A percentile compares a stretch with the other conserved stretches of the same genome.
Conservation (phyloP, 2,888 invertebrate genomes). For the Parasteatoda lunata region DNA sequence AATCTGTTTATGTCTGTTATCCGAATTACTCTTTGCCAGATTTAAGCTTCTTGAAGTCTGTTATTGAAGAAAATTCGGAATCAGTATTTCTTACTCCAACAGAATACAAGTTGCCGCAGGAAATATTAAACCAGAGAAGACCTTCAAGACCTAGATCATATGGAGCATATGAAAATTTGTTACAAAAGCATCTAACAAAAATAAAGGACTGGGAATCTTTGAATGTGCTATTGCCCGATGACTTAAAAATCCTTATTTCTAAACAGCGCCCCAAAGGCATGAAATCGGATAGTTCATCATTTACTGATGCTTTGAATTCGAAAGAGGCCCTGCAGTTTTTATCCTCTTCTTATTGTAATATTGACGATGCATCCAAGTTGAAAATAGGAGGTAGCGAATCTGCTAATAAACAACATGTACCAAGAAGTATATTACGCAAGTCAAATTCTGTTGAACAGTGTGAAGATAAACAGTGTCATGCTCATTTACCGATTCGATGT, state of each 20-base stretch:
- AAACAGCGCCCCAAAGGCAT: conserved; percentile 47
- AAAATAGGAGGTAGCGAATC: conserved; percentile 79
- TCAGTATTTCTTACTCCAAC: conserved; percentile 69
- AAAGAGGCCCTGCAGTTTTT: conserved; percentile 39
- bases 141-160: conserved; percentile 81
- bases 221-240: conserved; percentile 88
- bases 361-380: conserved; percentile 76
- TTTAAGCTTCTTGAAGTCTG: conserved; percentile 83
- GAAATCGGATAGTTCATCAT: conserved; percentile 32
- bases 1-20: conserved; percentile 89
- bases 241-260: conserved; percentile 75
- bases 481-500: conserved; percentile 79
- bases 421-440: conserved; percentile 83
- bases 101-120: conserved; percentile 67
- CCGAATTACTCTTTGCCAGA: conserved; percentile 93
- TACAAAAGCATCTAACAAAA: conserved; percentile 86
- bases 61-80: conserved; percentile 70
- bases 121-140: conserved; percentile 42
- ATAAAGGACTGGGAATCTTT: conserved; percentile 95
- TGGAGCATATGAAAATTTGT: conserved; percentile 86
- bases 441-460: conserved; percentile 73
- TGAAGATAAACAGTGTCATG: conserved; percentile 72
- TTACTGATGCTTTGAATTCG: conserved; percentile 48
- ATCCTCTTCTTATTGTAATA: conserved; percentile 49
- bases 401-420: conserved; percentile 78